Base-by-base conservation (phyloP, 2,797 vertebrate species). In the Mus spretus region DNA sequence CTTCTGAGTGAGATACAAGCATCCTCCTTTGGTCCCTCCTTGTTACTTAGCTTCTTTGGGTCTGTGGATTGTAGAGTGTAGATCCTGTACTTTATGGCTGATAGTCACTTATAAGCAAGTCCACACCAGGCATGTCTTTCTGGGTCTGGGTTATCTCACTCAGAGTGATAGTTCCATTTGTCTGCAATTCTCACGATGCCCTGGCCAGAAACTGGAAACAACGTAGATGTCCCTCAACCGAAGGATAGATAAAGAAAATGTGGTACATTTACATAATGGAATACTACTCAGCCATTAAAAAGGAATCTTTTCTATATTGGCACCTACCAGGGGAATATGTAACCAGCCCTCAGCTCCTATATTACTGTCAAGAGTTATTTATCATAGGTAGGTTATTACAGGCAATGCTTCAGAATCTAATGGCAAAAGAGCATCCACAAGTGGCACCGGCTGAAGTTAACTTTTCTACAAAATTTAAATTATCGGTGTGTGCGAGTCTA, bases 271-370 rank as follows among this genome's bases (percentile, higher is more conserved):
- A 70, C 67, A 70, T 8, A 70, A 70, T 19, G 67, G 34, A 70
- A 17, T 70, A n/a, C 67, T 70, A 70, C n/a, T 72, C 70, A 72
- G 70, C 8, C 37, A 37, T 37, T 37, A 31, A 31, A 40, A 26
- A 28, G 26, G 44, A 83, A 44, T 24, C 28, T 28, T 88, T 98
- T 88, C 95, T 98, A 98, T 89, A 97, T 95, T 94, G 93, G 93
- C 89, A 97, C 93, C 91, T 98, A 17, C 97, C 94, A 98, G 97
- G 63, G 84, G 91, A 94, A 77, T 74, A 67, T 19, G 97, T 97
- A 97, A 97, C 91, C 86, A 97, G 91, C 90, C 96, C 74, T 92
- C n/a, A 91, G 82, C 91, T 97, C 95, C 93, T 90, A 97, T 96
- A 97, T 93, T 96, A 97, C 95, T 70, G 89, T 63, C 28, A 96